Evolutionary conservation across 1,140 invertebrate species (phyloP).

Genomic region (Leptonema lineaticorne): DNA sequence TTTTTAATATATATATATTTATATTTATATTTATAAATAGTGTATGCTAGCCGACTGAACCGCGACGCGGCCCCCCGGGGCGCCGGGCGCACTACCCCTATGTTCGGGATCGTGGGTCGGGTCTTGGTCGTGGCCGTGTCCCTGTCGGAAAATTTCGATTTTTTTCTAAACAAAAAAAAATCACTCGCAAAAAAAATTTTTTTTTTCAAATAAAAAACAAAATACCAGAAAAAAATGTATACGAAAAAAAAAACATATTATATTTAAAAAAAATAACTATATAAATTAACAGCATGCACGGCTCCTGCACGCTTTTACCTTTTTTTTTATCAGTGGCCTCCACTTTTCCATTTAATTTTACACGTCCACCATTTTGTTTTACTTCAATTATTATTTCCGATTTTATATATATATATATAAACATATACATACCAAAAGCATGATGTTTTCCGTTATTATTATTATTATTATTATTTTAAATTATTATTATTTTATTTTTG

Average conservation of each 20-base stretch:
- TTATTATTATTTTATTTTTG: constrained; percentile 31
- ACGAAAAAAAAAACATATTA: too few relatives aligned
- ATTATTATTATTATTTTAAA: too few relatives aligned
- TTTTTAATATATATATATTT: neutral
- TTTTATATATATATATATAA: too few relatives aligned
- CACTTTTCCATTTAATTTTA: neutral
- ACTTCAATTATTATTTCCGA: too few relatives aligned
- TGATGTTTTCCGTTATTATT: too few relatives aligned
- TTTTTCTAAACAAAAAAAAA: too few relatives aligned
- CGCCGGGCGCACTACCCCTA: neutral
- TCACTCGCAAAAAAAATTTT: too few relatives aligned
- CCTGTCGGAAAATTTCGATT: neutral
- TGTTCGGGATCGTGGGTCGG: constrained; percentile 4
- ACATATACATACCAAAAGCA: constrained; percentile 27
- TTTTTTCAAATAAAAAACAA: too few relatives aligned
- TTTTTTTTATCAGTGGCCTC: neutral
- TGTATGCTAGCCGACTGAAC: constrained; percentile 4
- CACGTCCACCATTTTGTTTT: too few relatives aligned
- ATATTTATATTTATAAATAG: neutral
- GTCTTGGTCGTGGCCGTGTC: constrained; percentile 6
- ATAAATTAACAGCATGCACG: constrained; percentile 50
- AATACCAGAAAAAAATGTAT: too few relatives aligned
- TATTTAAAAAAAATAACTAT: neutral
- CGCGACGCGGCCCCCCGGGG: neutral
- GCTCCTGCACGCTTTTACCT: constrained; percentile 28